Conservation (phyloP, 1,140 invertebrate genomes). For the Penaeus japonicus region DNA sequence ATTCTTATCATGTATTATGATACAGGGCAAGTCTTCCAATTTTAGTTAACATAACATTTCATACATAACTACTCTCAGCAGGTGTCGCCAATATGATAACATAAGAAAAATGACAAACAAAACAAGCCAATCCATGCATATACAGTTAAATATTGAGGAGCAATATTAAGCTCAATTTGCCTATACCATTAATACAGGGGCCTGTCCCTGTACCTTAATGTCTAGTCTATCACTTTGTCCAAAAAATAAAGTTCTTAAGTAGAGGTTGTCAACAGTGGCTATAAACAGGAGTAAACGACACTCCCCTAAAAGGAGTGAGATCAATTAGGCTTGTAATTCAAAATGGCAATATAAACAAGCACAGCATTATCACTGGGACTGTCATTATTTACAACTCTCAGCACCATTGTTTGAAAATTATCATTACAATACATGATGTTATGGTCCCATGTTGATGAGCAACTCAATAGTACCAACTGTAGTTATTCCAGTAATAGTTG, state of each 20-base stretch:
- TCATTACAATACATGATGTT: slow-evolving; percentile 37
- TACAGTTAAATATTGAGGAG: slow-evolving; percentile 45
- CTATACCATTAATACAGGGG: slow-evolving; percentile 42
- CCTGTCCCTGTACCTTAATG: slow-evolving; percentile 53
- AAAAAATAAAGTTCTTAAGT: slow-evolving; percentile 56
- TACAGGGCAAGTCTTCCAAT: slow-evolving; percentile 56
- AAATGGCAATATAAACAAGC: slow-evolving; percentile 42
- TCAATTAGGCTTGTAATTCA: slow-evolving; percentile 48
- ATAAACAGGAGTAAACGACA: slow-evolving; percentile 52
- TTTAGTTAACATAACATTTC: slow-evolving; percentile 49
- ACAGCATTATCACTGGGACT: slow-evolving; percentile 33
- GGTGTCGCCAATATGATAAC: slow-evolving; percentile 48
- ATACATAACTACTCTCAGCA: slow-evolving; percentile 50
- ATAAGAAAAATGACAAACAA: slow-evolving; percentile 48
- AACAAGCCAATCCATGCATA: slow-evolving; percentile 55
- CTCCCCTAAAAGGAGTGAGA: slow-evolving; percentile 53
- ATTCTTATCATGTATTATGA: slow-evolving; percentile 57
- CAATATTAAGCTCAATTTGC: slow-evolving; percentile 27
- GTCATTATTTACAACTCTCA: slow-evolving; percentile 47
- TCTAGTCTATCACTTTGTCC: slow-evolving; percentile 51
- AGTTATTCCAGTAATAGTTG: slow-evolving; percentile 60
- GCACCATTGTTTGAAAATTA: slow-evolving; percentile 49
- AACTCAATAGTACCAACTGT: slow-evolving; percentile 59
- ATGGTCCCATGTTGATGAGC: slow-evolving; percentile 41
- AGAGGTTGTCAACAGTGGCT: slow-evolving; percentile 54